Evolutionary conservation across 2,797 vertebrate species (phyloP), one percentile per base, ranked within the genome.

Genomic region (Clarias pachynema): DNA sequence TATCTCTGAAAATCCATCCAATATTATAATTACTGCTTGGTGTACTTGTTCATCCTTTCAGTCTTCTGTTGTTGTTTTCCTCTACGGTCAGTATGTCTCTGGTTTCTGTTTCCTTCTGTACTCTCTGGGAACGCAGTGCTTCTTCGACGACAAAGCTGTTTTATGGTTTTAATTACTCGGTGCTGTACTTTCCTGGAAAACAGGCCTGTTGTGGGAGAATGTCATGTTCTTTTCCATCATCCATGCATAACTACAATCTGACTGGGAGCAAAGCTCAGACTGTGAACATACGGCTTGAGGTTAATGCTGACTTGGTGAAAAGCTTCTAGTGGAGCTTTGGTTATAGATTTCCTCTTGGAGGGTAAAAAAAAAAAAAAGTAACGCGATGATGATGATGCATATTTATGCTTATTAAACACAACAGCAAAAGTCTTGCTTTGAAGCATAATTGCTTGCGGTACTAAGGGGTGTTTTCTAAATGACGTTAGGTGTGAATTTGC

Each of bases 141-240:
- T 20, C 57, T 26, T 31, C 1, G 74, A 83, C 69, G 66, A 62
- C 60, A 20, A 79, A 53, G 74, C 49, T 77, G 56, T 78, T 81
- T 80, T 44, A 56, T 15, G 29, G 57, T 79, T 72, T 4, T 78
- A 59, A 70, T 73, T 56, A 53, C 62, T 72, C 15, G 62, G 63
- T 34, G 63, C n/a, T 18, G 68, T 56, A 74, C 26, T 22, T 10
- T 24, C 18, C 79, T 26, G n/a, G 53, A 63, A 69, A 72, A 69
- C 15, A 20, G 26, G 29, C 31, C 12, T 78, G 29, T 49, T 85
- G 29, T 81, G 29, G 29, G 34, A 74, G 78, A 70, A 63, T 81
- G 79, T 59, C 65, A 77, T 73, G 79, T 73, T 78, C 31, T 3
- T 29, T 82, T 72, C 29, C 80, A 68, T 82, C 73, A 59, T 75